Evolutionary conservation across 1,140 invertebrate species (phyloP), one percentile per base, ranked within the genome.

Genomic region (Tetragonula clypearis): DNA sequence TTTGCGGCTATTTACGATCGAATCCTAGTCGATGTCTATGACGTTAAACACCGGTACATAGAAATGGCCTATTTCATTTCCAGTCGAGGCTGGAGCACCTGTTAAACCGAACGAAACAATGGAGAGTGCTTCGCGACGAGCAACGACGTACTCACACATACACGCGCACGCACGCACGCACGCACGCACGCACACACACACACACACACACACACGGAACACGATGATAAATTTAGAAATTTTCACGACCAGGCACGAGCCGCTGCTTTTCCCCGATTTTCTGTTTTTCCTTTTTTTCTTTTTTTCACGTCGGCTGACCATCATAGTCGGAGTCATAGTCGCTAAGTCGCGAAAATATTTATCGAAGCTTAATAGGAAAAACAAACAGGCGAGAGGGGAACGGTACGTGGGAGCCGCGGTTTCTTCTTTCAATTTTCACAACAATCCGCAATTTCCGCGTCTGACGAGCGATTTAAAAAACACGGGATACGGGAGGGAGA

Each of bases 381-480:
- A 75, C 71, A 66, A 75, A 82, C 14, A 56, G 58, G 8, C 55
- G 14, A 58, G 56, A 21, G 0, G 12, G 8, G 8, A 41, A 0
- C 21, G 3, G 6, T 26, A 6, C 41, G 5, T 41, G 41, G 5
- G 4, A 41, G 41, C 41, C 15, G 5, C 4, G 55, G 41, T 11
- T 49, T 19, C 21, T 74, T 21, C 69, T 66, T 75, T 65, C 41
- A 75, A 60, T 75, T 55, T 75, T 21, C 35, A 17, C 56, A 11
- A 82, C 80, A 75, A 66, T 82, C 60, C 17, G 23, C 75, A 77
- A 77, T 77, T 77, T 62, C 17, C 71, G 49, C n/a, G 58, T 35
- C 58, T 75, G 80, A 82, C 75, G 80, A 75, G 80, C 60, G 60
- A 82, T 82, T 75, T 82, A 75, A 75, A 41, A 62, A 75, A 75